Base-by-base conservation (phyloP, 2,888 invertebrate genomes). In the Acronicta psi region DNA sequence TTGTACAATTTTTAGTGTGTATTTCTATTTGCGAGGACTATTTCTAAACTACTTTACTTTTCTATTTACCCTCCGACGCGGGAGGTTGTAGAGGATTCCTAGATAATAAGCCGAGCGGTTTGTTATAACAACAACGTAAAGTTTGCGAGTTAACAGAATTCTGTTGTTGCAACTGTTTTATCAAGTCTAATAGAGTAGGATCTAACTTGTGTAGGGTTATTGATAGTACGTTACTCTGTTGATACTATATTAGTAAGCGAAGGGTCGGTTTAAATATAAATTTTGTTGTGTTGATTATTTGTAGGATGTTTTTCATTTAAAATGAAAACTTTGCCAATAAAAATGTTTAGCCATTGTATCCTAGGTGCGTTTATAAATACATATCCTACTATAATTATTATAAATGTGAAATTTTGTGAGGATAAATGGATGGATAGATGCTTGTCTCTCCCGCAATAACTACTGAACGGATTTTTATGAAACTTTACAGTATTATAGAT, bases 51-150 rank as follows among this genome's bases (percentile, higher is more conserved):
- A 31, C 13, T 31, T 3, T 3, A 9, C 1, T 25, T 25, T 25
- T 2, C 25, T 9, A 8, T 25, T 25, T 25, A 2, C 20, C n/a
- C n/a, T 5, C 2, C 20, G 20, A 9, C 25, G 9, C 9, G 7
- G n/a, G n/a, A n/a, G n/a, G n/a, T n/a, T n/a, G n/a, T n/a, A 9
- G 31, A 5, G 13, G 13, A 31, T 13, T 13, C 13, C 31, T 13
- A 13, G 55, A 52, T 73, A 59, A 57, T 69, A 59, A 66, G 53
- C 57, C 14, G 25, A 51, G 17, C 34, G 43, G 56, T 74, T 45
- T 17, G 54, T 69, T 75, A 61, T 59, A 59, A 67, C 56, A 75
- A 59, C 63, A 50, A 59, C 63, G 47, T 50, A 49, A 68, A 62
- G 44, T 65, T 58, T 18, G 17, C 3, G 50, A 53, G 59, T 56